A percentile compares a stretch with the other conserved stretches of the same genome.
Conservation (phyloP, 2,888 invertebrate genomes). For the Diploptera punctata region DNA sequence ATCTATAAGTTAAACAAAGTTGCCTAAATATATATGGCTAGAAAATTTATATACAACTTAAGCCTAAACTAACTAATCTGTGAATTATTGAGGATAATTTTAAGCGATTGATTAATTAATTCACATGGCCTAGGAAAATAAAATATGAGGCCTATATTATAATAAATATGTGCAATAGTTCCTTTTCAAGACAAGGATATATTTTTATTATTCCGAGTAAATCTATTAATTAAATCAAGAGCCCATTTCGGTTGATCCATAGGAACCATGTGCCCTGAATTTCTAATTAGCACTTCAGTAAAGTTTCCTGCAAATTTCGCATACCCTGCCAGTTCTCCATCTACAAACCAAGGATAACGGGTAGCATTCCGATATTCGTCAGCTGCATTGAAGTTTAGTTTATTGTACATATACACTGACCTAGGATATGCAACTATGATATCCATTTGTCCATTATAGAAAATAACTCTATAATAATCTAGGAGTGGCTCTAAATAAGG, state of each 20-base stretch:
- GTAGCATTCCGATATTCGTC: constrained; percentile 49
- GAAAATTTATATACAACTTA: no score
- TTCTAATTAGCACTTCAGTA: constrained; percentile 48
- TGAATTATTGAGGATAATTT: no score
- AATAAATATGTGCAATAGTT: no score
- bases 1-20: no score
- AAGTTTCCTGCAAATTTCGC: constrained; percentile 47
- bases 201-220: constrained; percentile 48
- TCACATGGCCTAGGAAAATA: no score
- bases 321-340: constrained; percentile 48
- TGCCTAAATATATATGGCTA: no score
- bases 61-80: no score
- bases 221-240: constrained; percentile 54
- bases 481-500: constrained; percentile 62
- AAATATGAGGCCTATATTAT: no score
- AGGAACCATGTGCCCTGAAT: constrained; percentile 54
- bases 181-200: no score
- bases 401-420: constrained; percentile 53
- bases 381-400: constrained; percentile 51
- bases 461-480: constrained; percentile 55
- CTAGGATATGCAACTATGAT: constrained; percentile 55
- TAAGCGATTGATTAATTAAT: no score
- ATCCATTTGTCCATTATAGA: constrained; percentile 58
- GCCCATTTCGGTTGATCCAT: constrained; percentile 53
- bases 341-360: constrained; percentile 49